A percentile compares a stretch with the other conserved stretches of the same genome.
phyloP scores from a whole-genome alignment of 2,888 invertebrate genomes.

The Philaethria dido region DNA sequence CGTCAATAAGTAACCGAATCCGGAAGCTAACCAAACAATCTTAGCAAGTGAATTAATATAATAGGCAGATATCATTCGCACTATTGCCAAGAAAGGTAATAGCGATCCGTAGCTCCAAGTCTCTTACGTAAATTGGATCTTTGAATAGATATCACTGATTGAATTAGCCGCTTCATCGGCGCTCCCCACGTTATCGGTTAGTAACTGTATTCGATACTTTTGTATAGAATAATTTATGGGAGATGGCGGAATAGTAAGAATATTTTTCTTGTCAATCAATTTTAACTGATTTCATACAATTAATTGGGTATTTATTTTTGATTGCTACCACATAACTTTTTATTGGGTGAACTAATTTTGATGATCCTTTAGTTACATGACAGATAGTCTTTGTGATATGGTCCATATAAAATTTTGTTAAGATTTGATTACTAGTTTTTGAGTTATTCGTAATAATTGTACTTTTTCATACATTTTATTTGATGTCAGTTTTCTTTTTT shows the following conservation, averaged over 20 bases:
- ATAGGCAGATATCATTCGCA: conserved; percentile 30
- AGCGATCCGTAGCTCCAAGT: conserved; percentile 55
- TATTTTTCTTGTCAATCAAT: no score
- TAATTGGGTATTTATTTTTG: no score
- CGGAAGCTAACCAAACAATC: conserved; percentile 32
- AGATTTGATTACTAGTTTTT: no score
- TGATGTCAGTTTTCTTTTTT: no score
- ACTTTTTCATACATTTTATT: no score
- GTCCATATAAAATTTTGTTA: no score
- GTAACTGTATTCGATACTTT: conserved; percentile 49
- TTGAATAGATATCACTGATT: conserved; percentile 75
- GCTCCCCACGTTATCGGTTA: conserved; percentile 46
- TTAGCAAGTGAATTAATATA: conserved; percentile 32
- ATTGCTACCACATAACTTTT: no score
- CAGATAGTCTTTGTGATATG: no score
- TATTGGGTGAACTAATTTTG: no score
- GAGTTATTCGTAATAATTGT: no score
- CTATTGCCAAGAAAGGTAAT: conserved; percentile 31
- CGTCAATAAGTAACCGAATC: conserved; percentile 21
- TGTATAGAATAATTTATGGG: conserved; percentile 42
- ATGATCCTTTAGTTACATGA: no score
- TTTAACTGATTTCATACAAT: no score
- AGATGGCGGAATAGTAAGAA: conserved; percentile 29
- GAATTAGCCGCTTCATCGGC: conserved; percentile 73
- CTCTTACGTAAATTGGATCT: conserved; percentile 75